Conservation (phyloP, 2,797 vertebrate genomes). For the Mallotus villosus region DNA sequence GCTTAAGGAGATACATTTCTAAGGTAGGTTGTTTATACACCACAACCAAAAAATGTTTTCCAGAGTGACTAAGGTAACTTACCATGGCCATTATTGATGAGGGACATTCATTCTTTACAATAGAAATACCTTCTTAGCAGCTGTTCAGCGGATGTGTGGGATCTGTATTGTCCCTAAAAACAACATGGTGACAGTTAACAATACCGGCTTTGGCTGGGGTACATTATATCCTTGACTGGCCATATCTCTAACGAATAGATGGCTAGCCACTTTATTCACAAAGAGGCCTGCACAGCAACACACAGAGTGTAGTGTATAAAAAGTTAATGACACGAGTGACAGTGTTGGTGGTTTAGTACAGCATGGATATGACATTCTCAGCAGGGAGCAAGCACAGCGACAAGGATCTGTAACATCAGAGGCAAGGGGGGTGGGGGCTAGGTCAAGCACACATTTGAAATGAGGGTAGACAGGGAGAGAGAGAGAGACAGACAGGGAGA, state of each 20-base stretch:
- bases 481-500: conserved; percentile 34
- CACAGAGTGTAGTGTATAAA: conserved; percentile 2
- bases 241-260: background rate
- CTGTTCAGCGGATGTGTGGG: too few species aligned
- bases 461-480: conserved; percentile 50
- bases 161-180: too few species aligned
- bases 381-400: conserved; percentile 34
- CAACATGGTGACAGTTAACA: background rate
- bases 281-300: background rate
- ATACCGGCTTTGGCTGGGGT: background rate
- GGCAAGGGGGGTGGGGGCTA: conserved; percentile 14
- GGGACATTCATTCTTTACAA: too few species aligned
- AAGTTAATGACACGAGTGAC: conserved; percentile 31
- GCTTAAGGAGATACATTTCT: conserved; percentile 16
- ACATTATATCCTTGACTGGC: background rate
- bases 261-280: background rate
- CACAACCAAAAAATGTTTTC: background rate
- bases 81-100: too few species aligned
- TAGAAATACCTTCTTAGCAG: too few species aligned
- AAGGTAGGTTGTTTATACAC: conserved; percentile 49
- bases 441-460: conserved; percentile 37
- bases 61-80: too few species aligned
- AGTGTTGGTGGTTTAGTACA: conserved; percentile 15
- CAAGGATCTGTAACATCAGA: conserved; percentile 29
- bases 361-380: conserved; percentile 37